Conservation (phyloP, 2,797 vertebrate species). For the Galagoides demidoff region DNA sequence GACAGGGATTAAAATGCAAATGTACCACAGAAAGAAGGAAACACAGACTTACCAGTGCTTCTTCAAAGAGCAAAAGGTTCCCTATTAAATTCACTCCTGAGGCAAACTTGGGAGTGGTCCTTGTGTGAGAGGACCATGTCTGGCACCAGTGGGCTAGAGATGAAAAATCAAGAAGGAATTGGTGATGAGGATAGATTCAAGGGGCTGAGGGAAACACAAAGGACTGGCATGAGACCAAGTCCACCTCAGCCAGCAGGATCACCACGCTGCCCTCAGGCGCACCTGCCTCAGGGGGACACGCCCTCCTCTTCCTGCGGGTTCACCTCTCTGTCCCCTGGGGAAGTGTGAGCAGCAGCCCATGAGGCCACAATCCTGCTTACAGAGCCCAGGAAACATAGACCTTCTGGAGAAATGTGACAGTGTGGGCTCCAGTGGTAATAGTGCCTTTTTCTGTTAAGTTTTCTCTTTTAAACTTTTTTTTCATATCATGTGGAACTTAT, state of each 20-base stretch:
- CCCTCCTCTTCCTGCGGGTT: neutral
- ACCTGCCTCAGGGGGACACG: rapidly evolving
- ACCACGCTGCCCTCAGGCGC: rapidly evolving
- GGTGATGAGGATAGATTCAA: rapidly evolving
- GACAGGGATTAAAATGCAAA: neutral
- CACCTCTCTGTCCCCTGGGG: neutral
- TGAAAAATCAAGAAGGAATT: neutral
- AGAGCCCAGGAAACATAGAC: rapidly evolving
- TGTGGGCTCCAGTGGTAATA: neutral
- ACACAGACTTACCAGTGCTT: neutral
- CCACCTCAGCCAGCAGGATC: rapidly evolving
- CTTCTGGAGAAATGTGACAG: too few species aligned
- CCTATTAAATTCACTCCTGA: neutral
- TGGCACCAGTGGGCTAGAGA: neutral
- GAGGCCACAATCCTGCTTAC: neutral
- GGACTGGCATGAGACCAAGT: neutral
- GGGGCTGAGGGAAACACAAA: neutral
- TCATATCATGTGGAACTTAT: neutral
- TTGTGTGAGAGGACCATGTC: too few species aligned
- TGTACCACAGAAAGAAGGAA: neutral
- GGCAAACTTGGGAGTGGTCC: neutral
- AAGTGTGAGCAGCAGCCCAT: rapidly evolving
- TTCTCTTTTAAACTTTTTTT: neutral
- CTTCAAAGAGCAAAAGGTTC: slow-evolving; percentile 1
- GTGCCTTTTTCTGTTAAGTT: neutral